Conservation (phyloP, 1,140 invertebrate species). For the Pachyrhynchus sulphureomaculatus region DNA sequence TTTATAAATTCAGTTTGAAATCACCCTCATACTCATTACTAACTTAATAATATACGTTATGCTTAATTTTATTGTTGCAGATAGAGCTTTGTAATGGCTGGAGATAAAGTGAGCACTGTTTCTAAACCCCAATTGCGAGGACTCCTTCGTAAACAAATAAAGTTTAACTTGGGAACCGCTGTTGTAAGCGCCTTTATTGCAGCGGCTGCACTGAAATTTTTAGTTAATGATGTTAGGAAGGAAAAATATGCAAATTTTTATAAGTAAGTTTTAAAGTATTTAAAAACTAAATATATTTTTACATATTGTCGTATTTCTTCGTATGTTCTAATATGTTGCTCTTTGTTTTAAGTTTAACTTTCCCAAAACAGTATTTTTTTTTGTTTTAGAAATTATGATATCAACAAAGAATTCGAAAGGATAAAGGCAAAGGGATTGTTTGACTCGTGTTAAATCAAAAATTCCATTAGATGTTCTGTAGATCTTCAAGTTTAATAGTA, state of each 20-base stretch:
- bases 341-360: neutral
- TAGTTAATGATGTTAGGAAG: conserved; percentile 58
- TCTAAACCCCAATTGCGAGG: conserved; percentile 59
- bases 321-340: neutral
- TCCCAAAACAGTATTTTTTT: neutral
- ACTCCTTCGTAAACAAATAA: conserved; percentile 58
- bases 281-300: neutral
- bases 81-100: neutral
- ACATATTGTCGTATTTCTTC: neutral
- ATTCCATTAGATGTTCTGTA: conserved; percentile 4
- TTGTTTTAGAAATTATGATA: conserved; percentile 57
- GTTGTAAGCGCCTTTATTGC: conserved; percentile 49
- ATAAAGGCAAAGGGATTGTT: conserved; percentile 59
- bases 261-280: conserved; percentile 53
- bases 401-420: conserved; percentile 58
- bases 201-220: conserved; percentile 54
- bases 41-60: no score
- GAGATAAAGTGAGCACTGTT: conserved; percentile 39
- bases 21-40: no score
- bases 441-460: conserved; percentile 53
- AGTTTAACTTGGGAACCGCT: conserved; percentile 56
- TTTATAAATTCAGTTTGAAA: no score
- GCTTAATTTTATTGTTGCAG: no score
- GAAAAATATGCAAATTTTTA: conserved; percentile 66
- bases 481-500: neutral